phyloP scores from a whole-genome alignment of 2,888 invertebrate species.

The Synanthedon myopaeformis region DNA sequence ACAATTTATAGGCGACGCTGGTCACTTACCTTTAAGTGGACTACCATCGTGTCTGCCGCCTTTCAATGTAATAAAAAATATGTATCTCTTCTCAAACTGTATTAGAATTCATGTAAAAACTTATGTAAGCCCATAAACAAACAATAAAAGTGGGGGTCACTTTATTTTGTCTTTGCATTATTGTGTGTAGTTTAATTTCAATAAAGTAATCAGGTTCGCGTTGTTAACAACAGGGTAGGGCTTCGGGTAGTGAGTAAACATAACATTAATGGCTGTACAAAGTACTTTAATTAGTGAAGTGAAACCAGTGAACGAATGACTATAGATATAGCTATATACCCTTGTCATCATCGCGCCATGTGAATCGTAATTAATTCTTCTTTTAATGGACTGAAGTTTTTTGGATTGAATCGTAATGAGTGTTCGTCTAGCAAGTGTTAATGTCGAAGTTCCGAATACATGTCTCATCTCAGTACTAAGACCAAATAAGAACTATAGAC shows the following conservation, averaged over 20 bases:
- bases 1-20: too few species aligned
- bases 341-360: too few species aligned
- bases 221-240: slow-evolving; percentile 6
- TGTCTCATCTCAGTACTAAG: too few species aligned
- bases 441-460: slow-evolving; percentile 12
- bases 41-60: too few species aligned
- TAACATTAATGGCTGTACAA: not conserved
- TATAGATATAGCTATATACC: too few species aligned
- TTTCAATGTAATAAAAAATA: too few species aligned
- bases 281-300: not conserved
- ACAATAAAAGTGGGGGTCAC: too few species aligned
- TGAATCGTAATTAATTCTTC: not conserved
- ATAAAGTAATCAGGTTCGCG: slow-evolving; percentile 3
- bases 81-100: too few species aligned
- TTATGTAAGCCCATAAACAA: too few species aligned
- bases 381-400: slow-evolving; percentile 14
- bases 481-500: too few species aligned
- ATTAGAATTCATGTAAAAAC: too few species aligned
- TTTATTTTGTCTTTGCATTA: not conserved
- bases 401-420: slow-evolving; percentile 16
- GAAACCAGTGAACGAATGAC: not conserved
- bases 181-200: not conserved
- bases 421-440: slow-evolving; percentile 6
- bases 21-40: too few species aligned
- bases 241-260: not conserved